Evolutionary conservation across 2,797 vertebrate genomes (phyloP).

Genomic region (Artibeus jamaicensis): DNA sequence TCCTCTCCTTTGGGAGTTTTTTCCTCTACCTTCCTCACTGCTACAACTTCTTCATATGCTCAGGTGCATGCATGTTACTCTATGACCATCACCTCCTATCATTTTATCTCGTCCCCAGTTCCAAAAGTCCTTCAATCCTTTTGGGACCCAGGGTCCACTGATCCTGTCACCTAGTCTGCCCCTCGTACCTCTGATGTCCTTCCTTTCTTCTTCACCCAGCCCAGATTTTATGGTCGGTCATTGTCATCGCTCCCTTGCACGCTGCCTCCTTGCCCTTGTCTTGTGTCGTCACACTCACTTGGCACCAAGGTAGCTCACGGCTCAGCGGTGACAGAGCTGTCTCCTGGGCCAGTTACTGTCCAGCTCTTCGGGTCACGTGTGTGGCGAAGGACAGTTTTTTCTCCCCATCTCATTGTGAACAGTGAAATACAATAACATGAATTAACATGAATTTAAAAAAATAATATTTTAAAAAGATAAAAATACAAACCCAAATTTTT

Average conservation of each 20-base stretch:
- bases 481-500: not conserved
- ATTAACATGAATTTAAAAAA: not conserved
- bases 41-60: not conserved
- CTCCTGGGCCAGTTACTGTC: not conserved
- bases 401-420: not conserved
- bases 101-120: not conserved
- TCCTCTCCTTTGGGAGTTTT: not conserved
- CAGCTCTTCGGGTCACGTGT: not conserved
- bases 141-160: not conserved
- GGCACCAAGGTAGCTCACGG: not conserved
- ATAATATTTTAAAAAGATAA: not conserved
- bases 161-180: not conserved
- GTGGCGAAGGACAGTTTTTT: not conserved
- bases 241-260: not conserved
- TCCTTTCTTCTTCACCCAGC: not conserved
- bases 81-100: not conserved
- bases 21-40: not conserved
- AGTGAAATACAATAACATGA: not conserved
- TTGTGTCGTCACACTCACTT: not conserved
- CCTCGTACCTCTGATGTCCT: not conserved
- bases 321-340: not conserved
- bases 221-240: not conserved
- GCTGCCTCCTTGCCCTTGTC: not conserved
- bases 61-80: fast-evolving
- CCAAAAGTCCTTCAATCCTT: not conserved